Evolutionary conservation across 1,140 invertebrate species (phyloP).

Genomic region (Pogonus chalceus): DNA sequence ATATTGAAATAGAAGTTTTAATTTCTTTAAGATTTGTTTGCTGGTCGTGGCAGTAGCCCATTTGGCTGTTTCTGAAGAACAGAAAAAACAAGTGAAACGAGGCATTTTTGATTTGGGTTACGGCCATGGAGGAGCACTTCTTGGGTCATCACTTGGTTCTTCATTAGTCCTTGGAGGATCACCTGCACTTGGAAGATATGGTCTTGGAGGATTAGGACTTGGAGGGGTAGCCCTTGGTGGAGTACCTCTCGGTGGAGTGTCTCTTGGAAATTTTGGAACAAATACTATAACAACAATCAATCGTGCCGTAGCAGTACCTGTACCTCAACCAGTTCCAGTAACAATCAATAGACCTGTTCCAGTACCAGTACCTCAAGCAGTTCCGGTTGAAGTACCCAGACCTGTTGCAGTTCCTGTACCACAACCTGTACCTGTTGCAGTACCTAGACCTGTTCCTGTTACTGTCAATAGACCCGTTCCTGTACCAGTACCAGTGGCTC

Average conservation of each 20-base stretch:
- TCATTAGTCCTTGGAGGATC: background rate
- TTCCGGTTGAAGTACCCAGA: conserved; percentile 14
- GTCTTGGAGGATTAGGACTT: background rate
- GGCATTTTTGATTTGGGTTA: background rate
- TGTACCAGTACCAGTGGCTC: conserved; percentile 15
- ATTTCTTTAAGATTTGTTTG: background rate
- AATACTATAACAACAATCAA: conserved; percentile 15
- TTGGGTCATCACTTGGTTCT: background rate
- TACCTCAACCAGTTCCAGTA: conserved; percentile 15
- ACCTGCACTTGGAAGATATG: background rate
- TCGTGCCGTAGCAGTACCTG: conserved; percentile 9
- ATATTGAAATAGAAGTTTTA: no score
- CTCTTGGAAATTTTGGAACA: background rate
- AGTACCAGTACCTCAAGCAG: conserved; percentile 14
- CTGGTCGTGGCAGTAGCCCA: background rate
- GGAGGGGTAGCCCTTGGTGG: background rate
- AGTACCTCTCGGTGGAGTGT: background rate
- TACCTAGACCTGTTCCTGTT: conserved; percentile 15
- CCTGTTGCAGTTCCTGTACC: conserved; percentile 14
- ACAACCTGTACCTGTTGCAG: conserved; percentile 17
- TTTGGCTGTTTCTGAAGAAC: background rate
- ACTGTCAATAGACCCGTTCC: conserved; percentile 14
- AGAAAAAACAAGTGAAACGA: background rate
- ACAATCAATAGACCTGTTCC: conserved; percentile 13
- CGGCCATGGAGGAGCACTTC: background rate